phyloP scores from a whole-genome alignment of 2,888 invertebrate species.

The Monopis laevigella region DNA sequence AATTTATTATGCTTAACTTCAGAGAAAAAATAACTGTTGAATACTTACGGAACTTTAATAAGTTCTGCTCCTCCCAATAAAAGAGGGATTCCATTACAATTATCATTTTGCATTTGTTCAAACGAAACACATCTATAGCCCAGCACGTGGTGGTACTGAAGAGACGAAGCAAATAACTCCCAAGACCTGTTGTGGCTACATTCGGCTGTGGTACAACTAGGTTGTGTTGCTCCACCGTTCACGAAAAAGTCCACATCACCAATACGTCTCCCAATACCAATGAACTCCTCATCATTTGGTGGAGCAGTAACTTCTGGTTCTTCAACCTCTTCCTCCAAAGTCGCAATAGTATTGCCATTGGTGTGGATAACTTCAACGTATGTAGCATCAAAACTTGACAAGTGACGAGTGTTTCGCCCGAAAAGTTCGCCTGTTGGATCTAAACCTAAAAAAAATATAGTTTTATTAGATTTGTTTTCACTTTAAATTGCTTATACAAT shows the following conservation, averaged over 20 bases:
- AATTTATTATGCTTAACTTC: no score
- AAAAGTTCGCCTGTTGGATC: conserved; percentile 41
- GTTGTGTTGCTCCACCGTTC: conserved; percentile 26
- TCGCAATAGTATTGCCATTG: conserved; percentile 12
- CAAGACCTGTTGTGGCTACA: conserved; percentile 12
- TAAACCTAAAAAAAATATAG: conserved; percentile 8
- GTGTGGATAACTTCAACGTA: conserved; percentile 26
- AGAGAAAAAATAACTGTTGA: no score
- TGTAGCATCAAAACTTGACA: conserved; percentile 13
- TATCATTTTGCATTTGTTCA: conserved; percentile 12
- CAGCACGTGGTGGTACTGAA: conserved; percentile 13
- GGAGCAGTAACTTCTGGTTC: not conserved
- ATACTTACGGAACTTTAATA: conserved; percentile 3
- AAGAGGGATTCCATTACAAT: conserved; percentile 9
- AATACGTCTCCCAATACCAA: conserved; percentile 15
- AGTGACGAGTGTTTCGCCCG: not conserved
- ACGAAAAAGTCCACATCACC: conserved; percentile 16
- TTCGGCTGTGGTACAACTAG: conserved; percentile 5
- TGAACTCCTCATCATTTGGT: not conserved
- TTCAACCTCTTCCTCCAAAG: not conserved
- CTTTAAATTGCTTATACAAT: no score
- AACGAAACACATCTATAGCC: conserved; percentile 14
- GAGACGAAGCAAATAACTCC: conserved; percentile 14
- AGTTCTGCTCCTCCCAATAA: conserved; percentile 13
- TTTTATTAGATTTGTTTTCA: not conserved